phyloP scores from a whole-genome alignment of 2,113 vertebrate genomes.

The Regulus satrapa region DNA sequence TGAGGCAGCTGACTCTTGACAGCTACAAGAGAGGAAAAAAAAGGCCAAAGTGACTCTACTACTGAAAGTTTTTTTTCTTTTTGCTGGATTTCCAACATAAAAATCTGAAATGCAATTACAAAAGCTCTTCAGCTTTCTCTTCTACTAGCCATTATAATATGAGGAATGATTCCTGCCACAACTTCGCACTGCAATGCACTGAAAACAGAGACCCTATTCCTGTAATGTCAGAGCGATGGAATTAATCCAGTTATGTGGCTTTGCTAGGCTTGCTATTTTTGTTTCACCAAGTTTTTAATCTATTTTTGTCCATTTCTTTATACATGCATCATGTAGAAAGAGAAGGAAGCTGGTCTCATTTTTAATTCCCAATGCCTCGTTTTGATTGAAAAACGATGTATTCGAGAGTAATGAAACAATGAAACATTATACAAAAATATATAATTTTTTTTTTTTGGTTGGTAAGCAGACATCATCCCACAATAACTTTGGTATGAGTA shows the following conservation, averaged over 20 bases:
- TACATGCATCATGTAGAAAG: background rate
- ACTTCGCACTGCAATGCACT: background rate
- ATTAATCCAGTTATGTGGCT: conserved; percentile 47
- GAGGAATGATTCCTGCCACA: background rate
- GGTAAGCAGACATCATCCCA: background rate
- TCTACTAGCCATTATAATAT: background rate
- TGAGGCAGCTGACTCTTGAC: background rate
- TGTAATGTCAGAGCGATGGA: background rate
- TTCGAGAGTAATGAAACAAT: background rate
- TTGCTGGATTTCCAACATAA: background rate
- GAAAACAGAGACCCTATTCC: conserved; percentile 13
- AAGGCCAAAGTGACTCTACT: background rate
- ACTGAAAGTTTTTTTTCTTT: background rate
- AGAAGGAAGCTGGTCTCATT: background rate
- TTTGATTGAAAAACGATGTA: background rate
- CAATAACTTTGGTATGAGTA: background rate
- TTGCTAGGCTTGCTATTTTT: conserved; percentile 39
- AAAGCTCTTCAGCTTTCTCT: background rate
- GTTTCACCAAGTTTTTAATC: conserved; percentile 24
- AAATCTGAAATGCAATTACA: background rate
- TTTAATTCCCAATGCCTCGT: background rate
- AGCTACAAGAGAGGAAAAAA: background rate
- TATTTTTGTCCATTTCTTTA: conserved; percentile 13
- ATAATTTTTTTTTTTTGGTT: background rate
- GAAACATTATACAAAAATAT: background rate